A percentile compares a stretch with the other conserved stretches of the same genome.
Evolutionary conservation across 2,113 vertebrate genomes (phyloP).

Genomic region (Alethe castanea): DNA sequence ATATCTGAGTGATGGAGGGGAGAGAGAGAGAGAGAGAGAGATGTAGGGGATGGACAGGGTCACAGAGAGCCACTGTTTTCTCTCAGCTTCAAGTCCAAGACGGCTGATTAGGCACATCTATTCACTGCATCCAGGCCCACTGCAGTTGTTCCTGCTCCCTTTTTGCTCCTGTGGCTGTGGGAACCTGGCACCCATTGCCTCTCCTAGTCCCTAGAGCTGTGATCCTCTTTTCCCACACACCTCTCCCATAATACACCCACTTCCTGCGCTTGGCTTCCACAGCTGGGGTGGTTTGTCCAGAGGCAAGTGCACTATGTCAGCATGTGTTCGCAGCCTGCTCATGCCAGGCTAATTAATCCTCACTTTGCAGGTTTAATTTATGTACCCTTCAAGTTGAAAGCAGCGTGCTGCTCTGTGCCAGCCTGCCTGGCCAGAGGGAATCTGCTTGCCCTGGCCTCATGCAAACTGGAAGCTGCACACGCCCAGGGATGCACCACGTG

Average conservation of each 20-base stretch:
- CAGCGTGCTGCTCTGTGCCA: not conserved
- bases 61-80: not conserved
- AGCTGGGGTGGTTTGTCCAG: constrained; percentile 45
- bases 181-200: not conserved
- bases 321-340: not conserved
- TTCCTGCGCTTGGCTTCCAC: not conserved
- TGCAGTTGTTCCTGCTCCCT: not conserved
- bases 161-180: not conserved
- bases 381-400: constrained; percentile 27
- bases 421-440: not conserved
- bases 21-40: not conserved
- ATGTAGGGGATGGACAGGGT: not conserved
- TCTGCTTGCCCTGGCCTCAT: not conserved
- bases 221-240: constrained; percentile 18
- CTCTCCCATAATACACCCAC: not conserved
- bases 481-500: fast-evolving
- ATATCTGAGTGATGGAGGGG: not conserved
- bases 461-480: not conserved
- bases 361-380: constrained; percentile 51
- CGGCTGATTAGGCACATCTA: not conserved
- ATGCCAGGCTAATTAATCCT: constrained; percentile 49
- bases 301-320: not conserved
- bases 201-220: not conserved
- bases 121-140: not conserved
- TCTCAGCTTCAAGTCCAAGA: not conserved